Percentiles rank a stretch among this genome's conserved stretches.
Evolutionary conservation across 2,888 invertebrate genomes (phyloP).

Genomic region (Lapara coniferarum): DNA sequence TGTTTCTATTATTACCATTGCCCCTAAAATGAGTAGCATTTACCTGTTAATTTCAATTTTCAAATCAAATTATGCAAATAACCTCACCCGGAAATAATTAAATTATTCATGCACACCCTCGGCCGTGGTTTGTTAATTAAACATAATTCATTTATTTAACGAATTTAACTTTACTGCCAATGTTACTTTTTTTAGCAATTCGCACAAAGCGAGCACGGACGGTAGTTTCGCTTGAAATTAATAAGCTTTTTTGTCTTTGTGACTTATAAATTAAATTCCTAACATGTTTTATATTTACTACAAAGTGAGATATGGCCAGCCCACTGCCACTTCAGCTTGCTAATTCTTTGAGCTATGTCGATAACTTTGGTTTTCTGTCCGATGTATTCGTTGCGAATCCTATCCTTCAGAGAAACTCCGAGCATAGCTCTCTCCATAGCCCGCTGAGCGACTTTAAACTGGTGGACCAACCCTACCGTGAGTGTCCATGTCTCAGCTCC

Average conservation of each 20-base stretch:
- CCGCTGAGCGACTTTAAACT: too few species aligned
- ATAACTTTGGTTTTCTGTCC: too few species aligned
- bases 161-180: background rate
- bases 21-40: background rate
- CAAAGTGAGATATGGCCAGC: too few species aligned
- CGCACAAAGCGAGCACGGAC: background rate
- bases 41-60: slow-evolving; percentile 11
- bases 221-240: background rate
- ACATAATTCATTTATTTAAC: slow-evolving; percentile 20
- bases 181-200: background rate
- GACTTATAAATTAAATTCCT: background rate
- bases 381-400: too few species aligned
- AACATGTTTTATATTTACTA: background rate
- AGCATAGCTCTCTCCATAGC: too few species aligned
- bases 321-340: too few species aligned
- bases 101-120: slow-evolving; percentile 19
- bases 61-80: slow-evolving; percentile 22
- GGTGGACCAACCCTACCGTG: too few species aligned
- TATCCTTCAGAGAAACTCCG: too few species aligned
- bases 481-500: too few species aligned
- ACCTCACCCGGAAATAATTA: slow-evolving; percentile 20
- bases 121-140: slow-evolving; percentile 20
- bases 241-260: background rate
- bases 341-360: too few species aligned
- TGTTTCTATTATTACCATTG: too few species aligned